Conservation (phyloP, 2,797 vertebrate genomes). For the Scyliorhinus canicula region DNA sequence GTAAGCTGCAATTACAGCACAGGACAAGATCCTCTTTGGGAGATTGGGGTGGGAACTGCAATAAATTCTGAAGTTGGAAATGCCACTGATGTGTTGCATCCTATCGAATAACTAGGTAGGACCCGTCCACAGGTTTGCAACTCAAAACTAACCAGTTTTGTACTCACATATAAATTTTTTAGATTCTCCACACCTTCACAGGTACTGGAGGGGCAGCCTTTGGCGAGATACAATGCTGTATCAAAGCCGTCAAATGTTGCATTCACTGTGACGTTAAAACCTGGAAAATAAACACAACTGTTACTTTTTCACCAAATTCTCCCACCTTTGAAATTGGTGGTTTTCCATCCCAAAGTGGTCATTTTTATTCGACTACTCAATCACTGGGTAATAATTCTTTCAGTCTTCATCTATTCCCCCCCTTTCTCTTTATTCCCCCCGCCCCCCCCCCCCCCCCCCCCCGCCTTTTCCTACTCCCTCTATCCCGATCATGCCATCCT, state of each 20-base stretch:
- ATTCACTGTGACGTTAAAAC: conserved; percentile 57
- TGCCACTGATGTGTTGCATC: background rate
- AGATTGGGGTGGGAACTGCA: background rate
- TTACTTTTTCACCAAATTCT: conserved; percentile 53
- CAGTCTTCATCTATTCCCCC: conserved; percentile 41
- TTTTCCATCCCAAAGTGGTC: conserved; percentile 49
- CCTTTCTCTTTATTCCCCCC: too few relatives aligned
- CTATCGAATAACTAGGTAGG: background rate
- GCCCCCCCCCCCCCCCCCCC: too few relatives aligned
- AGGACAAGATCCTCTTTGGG: background rate
- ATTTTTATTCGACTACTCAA: conserved; percentile 46
- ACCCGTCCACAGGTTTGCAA: background rate
- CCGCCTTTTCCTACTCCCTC: background rate
- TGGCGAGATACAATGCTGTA: conserved; percentile 63
- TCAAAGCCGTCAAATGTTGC: conserved; percentile 61
- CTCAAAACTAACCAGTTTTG: background rate
- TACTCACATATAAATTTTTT: conserved; percentile 73
- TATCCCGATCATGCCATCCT: background rate
- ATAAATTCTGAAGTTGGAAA: background rate
- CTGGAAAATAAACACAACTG: conserved; percentile 55
- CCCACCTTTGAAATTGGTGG: conserved; percentile 64
- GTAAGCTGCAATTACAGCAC: background rate
- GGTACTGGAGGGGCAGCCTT: conserved; percentile 77
- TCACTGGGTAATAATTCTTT: conserved; percentile 46
- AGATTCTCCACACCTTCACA: conserved; percentile 87